Conservation (phyloP, 2,797 vertebrate species). For the Tarsius wallacei region DNA sequence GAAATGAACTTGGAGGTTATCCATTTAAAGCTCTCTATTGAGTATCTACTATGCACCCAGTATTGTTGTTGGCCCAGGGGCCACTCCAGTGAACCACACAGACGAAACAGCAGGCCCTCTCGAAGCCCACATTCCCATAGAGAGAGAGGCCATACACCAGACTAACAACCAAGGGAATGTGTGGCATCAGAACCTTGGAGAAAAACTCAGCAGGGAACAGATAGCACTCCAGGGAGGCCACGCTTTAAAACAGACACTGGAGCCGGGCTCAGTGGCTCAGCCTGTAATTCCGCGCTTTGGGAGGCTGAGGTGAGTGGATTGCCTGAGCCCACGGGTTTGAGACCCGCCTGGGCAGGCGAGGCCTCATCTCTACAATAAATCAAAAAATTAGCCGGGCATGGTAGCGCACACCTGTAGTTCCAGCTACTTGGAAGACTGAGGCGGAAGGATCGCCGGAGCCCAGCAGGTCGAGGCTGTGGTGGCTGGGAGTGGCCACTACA, state of each 20-base stretch:
- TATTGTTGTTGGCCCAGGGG: background rate
- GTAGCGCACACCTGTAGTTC: too few species aligned
- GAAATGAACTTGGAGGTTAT: background rate
- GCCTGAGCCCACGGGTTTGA: too few species aligned
- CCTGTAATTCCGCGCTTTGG: too few species aligned
- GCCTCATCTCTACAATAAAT: too few species aligned
- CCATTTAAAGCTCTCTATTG: background rate
- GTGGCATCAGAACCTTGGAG: fast-evolving
- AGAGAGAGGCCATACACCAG: background rate
- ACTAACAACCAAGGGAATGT: background rate
- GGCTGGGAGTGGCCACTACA: too few species aligned
- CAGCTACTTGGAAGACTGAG: too few species aligned
- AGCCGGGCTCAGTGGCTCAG: too few species aligned
- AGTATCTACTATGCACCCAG: background rate
- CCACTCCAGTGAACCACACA: background rate
- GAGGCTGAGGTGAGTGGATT: too few species aligned
- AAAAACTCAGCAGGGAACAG: background rate
- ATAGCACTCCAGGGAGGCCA: background rate
- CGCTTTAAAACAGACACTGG: background rate
- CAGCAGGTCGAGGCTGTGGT: too few species aligned
- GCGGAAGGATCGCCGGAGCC: too few species aligned
- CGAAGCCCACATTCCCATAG: background rate
- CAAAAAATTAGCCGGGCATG: too few species aligned
- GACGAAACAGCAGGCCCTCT: background rate
- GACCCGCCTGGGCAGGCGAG: too few species aligned